Percentiles rank a stretch among this genome's conserved stretches.
phyloP scores from a whole-genome alignment of 30 jellyfish, hydroid and myxozoan species.

The Hydra vulgaris region DNA sequence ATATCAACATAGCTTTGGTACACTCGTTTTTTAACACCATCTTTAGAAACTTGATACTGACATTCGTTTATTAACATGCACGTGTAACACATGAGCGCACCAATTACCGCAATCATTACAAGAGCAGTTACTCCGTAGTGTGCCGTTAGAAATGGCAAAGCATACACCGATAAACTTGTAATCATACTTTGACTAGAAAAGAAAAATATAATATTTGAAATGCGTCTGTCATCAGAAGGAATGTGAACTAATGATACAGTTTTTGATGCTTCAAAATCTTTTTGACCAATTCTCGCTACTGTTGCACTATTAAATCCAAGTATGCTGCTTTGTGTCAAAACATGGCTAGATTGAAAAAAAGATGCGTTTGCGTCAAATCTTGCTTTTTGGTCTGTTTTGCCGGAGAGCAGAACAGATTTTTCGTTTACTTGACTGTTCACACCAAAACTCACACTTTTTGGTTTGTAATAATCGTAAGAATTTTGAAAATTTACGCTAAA shows the following conservation, averaged over 20 bases:
- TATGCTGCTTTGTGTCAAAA: background rate
- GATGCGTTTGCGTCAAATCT: background rate
- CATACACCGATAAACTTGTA: conserved; percentile 41
- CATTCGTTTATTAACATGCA: conserved; percentile 25
- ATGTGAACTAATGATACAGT: conserved; percentile 35
- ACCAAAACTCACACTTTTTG: background rate
- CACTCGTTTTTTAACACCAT: conserved; percentile 38
- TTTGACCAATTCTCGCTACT: background rate
- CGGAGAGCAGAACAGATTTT: background rate
- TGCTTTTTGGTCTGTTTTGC: background rate
- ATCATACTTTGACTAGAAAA: conserved; percentile 37
- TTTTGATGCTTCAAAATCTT: conserved; percentile 6
- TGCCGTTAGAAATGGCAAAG: conserved; percentile 52
- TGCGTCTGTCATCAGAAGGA: conserved; percentile 39
- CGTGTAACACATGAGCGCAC: conserved; percentile 35
- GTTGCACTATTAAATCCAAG: conserved; percentile 16
- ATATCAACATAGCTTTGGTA: conserved; percentile 40
- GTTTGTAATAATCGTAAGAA: background rate
- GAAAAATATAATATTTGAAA: conserved; percentile 29
- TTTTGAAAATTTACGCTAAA: background rate
- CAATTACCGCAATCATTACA: conserved; percentile 6
- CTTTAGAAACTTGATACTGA: conserved; percentile 42
- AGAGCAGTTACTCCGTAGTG: conserved; percentile 32
- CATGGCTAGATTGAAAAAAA: background rate
- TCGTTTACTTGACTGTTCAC: background rate